Evolutionary conservation across 2,888 invertebrate genomes (phyloP), one percentile per base, ranked within the genome.

Genomic region (Gastracanthus pulcherrimus): DNA sequence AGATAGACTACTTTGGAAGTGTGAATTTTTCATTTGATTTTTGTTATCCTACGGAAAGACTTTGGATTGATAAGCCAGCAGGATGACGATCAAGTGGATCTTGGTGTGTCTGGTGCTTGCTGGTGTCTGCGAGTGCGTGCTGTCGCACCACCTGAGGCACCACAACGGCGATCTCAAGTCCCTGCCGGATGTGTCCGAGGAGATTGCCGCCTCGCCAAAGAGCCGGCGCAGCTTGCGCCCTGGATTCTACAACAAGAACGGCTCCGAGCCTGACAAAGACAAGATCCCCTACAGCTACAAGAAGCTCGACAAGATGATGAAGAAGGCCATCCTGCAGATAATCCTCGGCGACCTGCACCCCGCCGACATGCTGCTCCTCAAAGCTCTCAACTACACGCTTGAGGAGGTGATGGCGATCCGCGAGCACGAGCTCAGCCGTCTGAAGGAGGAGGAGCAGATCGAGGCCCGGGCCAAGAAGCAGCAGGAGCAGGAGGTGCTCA

Each of bases 311-410:
- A 89, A 89, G 76, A 91, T 91, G 91, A 66, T 91, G 84, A 88
- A 89, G 78, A 90, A 91, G 76, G 91, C 91, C 0, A 89, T 91
- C 7, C 64, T 90, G 11, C 88, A 90, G 84, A 90, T 91, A 48
- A 91, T 91, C 76, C 88, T 88, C 7, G 91, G 91, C 3, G 89
- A 91, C 4, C 85, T 91, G 16, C 89, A 86, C 48, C 86, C 87
- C 0, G 87, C 89, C 0, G 89, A 91, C 69, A 86, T 90, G 86
- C 77, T 86, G 13, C 79, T 91, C 38, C 82, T 91, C 34, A 90
- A 89, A 74, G 90, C 89, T 38, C 82, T 91, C 23, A 90, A 91
- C 76, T 91, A 90, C 84, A 90, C 87, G 38, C 82, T 87, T 11
- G 89, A 90, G 55, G 89, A 91, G 74, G 87, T 91, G 1, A 83